phyloP scores from a whole-genome alignment of 92 coral and sea anemone genomes.

The Porites divaricata region DNA sequence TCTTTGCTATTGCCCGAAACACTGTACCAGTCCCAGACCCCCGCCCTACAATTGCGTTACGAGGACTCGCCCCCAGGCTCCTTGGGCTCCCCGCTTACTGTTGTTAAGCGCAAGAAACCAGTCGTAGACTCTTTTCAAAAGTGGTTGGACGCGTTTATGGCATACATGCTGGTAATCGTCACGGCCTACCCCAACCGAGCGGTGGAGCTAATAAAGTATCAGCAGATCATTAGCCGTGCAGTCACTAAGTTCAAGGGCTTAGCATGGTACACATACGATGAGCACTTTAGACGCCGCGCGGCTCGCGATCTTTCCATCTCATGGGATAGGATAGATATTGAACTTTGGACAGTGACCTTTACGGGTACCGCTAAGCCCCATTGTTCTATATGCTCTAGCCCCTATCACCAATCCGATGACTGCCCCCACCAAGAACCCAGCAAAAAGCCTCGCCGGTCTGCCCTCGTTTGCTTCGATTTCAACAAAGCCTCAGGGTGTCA shows the following conservation, averaged over 20 bases:
- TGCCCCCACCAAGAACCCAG: too few relatives aligned
- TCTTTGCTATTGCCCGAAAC: background rate
- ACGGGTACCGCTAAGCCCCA: too few relatives aligned
- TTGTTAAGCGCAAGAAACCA: background rate
- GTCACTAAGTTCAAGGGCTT: too few relatives aligned
- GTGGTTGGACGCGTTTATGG: slow-evolving; percentile 27
- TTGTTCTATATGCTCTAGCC: too few relatives aligned
- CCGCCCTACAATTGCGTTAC: slow-evolving; percentile 1
- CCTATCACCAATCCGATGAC: too few relatives aligned
- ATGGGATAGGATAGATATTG: too few relatives aligned
- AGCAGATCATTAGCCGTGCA: slow-evolving; percentile 22
- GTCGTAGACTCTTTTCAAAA: slow-evolving; percentile 23
- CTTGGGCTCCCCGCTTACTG: slow-evolving; percentile 14
- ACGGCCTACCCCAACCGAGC: background rate
- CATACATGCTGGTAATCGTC: slow-evolving; percentile 19
- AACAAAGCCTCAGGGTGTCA: slow-evolving; percentile 34
- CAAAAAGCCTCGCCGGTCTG: too few relatives aligned
- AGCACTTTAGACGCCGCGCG: too few relatives aligned
- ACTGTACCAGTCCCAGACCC: slow-evolving; percentile 4
- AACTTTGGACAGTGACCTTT: too few relatives aligned
- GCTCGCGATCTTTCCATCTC: too few relatives aligned
- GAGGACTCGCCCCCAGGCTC: slow-evolving; percentile 6
- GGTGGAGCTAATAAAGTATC: slow-evolving; percentile 8
- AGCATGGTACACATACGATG: too few relatives aligned
- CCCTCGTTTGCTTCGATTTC: too few relatives aligned